These are phyloP conservation scores for Cephonodes hylas DNA, from an alignment of 2,888 invertebrate species.

Conservation along the genomic window DNA sequence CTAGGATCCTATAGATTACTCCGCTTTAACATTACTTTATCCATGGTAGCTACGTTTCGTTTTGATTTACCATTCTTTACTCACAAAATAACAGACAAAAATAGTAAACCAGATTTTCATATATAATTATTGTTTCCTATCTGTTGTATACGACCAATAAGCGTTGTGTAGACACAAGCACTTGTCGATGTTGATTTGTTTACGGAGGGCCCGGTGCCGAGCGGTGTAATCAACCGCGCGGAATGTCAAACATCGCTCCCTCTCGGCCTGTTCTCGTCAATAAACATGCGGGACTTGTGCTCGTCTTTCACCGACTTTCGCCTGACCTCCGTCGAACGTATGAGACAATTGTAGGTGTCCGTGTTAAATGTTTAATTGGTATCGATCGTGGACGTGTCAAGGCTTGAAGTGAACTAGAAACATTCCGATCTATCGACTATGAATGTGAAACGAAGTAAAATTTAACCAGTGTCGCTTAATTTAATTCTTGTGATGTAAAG, in stretches of 20 bases:
- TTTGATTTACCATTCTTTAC: too few relatives aligned
- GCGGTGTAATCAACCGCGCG: constrained; percentile 20
- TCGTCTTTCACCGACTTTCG: neutral
- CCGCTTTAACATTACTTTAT: too few relatives aligned
- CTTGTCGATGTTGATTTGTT: neutral
- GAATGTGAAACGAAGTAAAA: neutral
- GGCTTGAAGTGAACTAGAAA: neutral
- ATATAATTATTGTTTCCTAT: too few relatives aligned
- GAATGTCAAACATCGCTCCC: constrained; percentile 24
- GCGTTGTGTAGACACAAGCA: neutral
- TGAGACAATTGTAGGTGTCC: neutral
- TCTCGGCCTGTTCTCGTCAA: neutral
- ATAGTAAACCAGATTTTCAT: too few relatives aligned
- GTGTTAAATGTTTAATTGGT: constrained; percentile 6
- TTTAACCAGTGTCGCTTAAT: neutral
- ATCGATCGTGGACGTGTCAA: neutral
- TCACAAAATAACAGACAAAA: too few relatives aligned
- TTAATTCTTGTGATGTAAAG: neutral
- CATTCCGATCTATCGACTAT: neutral
- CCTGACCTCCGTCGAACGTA: neutral
- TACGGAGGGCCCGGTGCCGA: neutral
- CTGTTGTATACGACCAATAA: neutral
- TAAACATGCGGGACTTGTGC: neutral
- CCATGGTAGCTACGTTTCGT: too few relatives aligned
- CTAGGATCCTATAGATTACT: too few relatives aligned